Percentiles rank a stretch among this genome's conserved stretches.
These are phyloP conservation scores for Protobothrops flavoviridis DNA, from an alignment of 2,113 vertebrate species.

Conservation along the genomic window DNA sequence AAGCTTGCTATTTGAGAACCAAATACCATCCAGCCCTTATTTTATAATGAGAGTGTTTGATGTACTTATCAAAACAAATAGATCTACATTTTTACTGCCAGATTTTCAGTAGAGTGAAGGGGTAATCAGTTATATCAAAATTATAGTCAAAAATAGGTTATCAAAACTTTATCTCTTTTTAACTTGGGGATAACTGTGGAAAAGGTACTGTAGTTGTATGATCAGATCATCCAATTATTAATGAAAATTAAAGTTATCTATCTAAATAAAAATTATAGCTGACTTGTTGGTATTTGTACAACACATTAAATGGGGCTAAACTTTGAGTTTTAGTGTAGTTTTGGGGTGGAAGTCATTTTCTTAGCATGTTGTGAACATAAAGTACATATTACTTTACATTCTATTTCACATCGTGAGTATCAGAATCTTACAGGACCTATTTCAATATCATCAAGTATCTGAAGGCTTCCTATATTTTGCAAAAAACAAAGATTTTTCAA, in stretches of 20 bases:
- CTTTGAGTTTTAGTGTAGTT: background rate
- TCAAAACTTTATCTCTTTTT: background rate
- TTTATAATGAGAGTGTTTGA: background rate
- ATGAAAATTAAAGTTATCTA: background rate
- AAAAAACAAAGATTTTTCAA: background rate
- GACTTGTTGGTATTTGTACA: background rate
- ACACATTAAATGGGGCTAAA: background rate
- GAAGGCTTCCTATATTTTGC: background rate
- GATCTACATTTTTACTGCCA: background rate
- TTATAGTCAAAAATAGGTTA: background rate
- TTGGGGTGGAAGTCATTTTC: background rate
- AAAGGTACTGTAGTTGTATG: background rate
- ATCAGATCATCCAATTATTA: background rate
- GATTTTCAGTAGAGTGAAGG: background rate
- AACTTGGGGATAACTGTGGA: background rate
- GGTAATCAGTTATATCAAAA: background rate
- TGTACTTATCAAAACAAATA: background rate
- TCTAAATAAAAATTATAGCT: background rate
- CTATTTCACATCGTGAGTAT: background rate
- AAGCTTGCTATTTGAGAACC: background rate
- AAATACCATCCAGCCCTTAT: background rate
- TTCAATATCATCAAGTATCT: background rate
- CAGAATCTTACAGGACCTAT: background rate
- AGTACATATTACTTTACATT: background rate
- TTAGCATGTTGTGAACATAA: background rate